Evolutionary conservation across 2,113 vertebrate species (phyloP).

Genomic region (Alligator sinensis): DNA sequence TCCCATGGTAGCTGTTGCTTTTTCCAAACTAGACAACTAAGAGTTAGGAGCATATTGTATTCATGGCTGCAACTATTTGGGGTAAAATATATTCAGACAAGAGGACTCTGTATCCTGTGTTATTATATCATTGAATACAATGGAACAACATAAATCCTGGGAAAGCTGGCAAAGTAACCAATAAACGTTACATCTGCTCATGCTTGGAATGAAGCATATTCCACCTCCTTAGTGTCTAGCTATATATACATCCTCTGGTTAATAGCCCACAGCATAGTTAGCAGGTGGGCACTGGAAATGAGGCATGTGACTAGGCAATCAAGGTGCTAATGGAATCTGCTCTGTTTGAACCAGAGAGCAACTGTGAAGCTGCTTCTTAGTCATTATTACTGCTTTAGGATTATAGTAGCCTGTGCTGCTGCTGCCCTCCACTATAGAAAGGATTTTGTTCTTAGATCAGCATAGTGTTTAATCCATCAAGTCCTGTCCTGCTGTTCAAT

Average conservation of each 20-base stretch:
- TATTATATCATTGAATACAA: not conserved
- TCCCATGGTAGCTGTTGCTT: not conserved
- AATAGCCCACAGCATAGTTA: not conserved
- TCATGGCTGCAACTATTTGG: not conserved
- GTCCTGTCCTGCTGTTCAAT: not conserved
- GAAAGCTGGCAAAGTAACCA: not conserved
- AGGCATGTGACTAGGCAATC: not conserved
- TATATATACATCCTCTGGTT: accelerated
- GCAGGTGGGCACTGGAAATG: not conserved
- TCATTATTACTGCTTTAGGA: not conserved
- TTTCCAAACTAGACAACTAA: not conserved
- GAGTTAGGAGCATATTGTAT: not conserved
- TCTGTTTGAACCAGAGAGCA: not conserved
- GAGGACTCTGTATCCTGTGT: accelerated
- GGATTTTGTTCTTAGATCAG: not conserved
- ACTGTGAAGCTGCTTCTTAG: not conserved
- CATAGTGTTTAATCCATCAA: not conserved
- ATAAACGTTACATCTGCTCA: not conserved
- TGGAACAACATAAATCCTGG: not conserved
- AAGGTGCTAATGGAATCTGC: not conserved
- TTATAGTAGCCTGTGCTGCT: not conserved
- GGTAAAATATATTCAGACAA: not conserved
- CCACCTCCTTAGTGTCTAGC: not conserved
- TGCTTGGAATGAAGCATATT: accelerated
- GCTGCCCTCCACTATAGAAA: not conserved